Evolutionary conservation across 2,113 vertebrate genomes (phyloP).

Genomic region (Thunnus thynnus): DNA sequence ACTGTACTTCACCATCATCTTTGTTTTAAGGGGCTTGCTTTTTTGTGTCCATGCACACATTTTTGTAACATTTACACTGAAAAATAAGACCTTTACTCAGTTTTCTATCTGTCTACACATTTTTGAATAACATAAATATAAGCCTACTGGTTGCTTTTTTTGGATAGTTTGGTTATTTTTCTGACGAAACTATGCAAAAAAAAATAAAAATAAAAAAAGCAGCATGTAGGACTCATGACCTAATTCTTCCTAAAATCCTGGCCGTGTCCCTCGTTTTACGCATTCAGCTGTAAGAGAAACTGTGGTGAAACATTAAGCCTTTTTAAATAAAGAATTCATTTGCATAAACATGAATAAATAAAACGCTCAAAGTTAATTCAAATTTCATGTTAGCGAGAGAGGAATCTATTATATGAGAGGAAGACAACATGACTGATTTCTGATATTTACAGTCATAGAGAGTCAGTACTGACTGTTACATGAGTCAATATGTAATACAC

Average conservation of each 20-base stretch:
- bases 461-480: background rate
- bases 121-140: no score
- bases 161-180: no score
- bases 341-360: constrained; percentile 55
- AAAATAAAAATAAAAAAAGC: no score
- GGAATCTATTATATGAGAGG: background rate
- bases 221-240: background rate
- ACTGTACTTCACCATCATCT: no score
- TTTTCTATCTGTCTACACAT: no score
- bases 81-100: background rate
- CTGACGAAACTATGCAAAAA: no score
- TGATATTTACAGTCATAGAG: background rate
- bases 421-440: background rate
- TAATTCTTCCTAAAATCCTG: background rate
- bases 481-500: background rate
- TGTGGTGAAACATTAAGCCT: constrained; percentile 14
- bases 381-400: background rate
- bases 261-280: background rate
- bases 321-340: constrained; percentile 7
- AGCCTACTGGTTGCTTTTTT: no score
- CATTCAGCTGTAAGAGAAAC: background rate
- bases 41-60: background rate
- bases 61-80: no score
- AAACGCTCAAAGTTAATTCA: constrained; percentile 33
- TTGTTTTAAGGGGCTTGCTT: no score